phyloP scores from a whole-genome alignment of 2,888 invertebrate species.

The Ametastegia equiseti region DNA sequence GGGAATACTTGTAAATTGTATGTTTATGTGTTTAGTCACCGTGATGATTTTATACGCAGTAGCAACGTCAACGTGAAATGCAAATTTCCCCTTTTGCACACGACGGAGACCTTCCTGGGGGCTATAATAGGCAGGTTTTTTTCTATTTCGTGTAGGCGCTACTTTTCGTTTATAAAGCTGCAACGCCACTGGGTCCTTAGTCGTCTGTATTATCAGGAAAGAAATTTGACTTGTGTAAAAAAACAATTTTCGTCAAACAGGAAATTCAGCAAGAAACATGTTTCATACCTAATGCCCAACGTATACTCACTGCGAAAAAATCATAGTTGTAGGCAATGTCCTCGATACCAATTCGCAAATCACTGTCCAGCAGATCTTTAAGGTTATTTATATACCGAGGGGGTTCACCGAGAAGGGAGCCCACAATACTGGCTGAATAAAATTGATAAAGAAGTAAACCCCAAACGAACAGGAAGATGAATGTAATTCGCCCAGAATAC shows the following conservation, averaged over 20 bases:
- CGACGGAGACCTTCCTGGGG: conserved; percentile 79
- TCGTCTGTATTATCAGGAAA: conserved; percentile 76
- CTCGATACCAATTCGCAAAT: conserved; percentile 68
- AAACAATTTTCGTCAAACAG: neutral
- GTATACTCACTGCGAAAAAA: conserved; percentile 63
- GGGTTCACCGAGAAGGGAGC: conserved; percentile 68
- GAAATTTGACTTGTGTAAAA: neutral
- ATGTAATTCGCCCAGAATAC: conserved; percentile 73
- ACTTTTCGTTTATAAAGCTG: conserved; percentile 81
- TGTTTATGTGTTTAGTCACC: conserved; percentile 54
- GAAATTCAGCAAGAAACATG: neutral
- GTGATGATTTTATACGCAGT: conserved; percentile 84
- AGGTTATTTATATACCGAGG: conserved; percentile 68
- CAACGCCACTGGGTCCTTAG: conserved; percentile 81
- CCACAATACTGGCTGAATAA: conserved; percentile 73
- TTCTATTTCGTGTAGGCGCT: conserved; percentile 58
- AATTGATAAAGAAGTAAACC: conserved; percentile 71
- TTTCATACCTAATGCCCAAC: neutral
- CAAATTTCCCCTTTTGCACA: conserved; percentile 83
- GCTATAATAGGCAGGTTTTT: conserved; percentile 69
- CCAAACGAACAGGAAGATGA: conserved; percentile 67
- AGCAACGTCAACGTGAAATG: conserved; percentile 84
- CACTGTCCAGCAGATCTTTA: conserved; percentile 67
- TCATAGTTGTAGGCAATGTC: conserved; percentile 70
- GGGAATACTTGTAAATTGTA: neutral